phyloP scores from a whole-genome alignment of 2,113 vertebrate species.

The Anguilla japonica region DNA sequence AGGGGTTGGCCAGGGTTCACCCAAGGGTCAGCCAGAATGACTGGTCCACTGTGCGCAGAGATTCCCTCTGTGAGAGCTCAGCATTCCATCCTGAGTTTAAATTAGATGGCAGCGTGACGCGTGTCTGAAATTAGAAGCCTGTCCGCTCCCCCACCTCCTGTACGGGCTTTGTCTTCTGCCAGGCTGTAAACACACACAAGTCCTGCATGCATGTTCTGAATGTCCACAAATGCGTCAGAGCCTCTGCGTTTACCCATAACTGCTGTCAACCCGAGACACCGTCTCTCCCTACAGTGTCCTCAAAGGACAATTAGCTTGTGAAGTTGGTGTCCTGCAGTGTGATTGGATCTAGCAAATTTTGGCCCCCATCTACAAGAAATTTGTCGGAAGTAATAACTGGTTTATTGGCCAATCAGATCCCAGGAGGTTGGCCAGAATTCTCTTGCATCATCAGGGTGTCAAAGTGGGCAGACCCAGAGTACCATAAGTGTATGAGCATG shows the following conservation, averaged over 20 bases:
- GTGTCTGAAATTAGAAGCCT: background rate
- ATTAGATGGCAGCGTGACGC: background rate
- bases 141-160: background rate
- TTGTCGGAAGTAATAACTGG: too few relatives aligned
- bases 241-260: background rate
- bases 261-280: too few relatives aligned
- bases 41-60: background rate
- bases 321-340: too few relatives aligned
- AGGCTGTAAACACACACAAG: background rate
- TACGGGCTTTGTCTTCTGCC: background rate
- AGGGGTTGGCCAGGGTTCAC: background rate
- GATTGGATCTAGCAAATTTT: too few relatives aligned
- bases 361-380: too few relatives aligned
- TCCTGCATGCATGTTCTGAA: background rate
- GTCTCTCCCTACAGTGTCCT: too few relatives aligned
- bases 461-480: too few relatives aligned
- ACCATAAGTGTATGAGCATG: too few relatives aligned
- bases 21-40: constrained; percentile 1
- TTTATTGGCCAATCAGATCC: too few relatives aligned
- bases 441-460: too few relatives aligned
- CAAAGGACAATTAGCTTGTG: too few relatives aligned
- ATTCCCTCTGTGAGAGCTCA: background rate
- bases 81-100: background rate
- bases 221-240: background rate
- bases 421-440: too few relatives aligned